Evolutionary conservation across 2,888 invertebrate species (phyloP).

Genomic region (Stratiomys singularior): DNA sequence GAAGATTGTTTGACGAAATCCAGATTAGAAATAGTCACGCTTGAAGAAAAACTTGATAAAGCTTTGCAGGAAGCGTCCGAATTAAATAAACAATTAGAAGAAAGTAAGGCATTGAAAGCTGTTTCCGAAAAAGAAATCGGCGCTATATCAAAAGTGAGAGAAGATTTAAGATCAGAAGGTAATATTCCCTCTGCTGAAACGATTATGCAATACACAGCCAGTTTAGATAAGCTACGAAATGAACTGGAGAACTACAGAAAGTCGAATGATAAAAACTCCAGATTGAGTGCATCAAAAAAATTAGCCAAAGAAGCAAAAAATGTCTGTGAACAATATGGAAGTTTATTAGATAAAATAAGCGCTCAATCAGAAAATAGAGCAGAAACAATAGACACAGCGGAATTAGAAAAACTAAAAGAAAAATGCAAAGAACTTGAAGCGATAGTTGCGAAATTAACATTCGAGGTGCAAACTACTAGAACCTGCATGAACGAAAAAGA

Average conservation of each 20-base stretch:
- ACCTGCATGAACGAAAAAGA: constrained; percentile 64
- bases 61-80: constrained; percentile 29
- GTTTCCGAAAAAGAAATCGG: constrained; percentile 51
- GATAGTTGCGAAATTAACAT: constrained; percentile 49
- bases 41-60: constrained; percentile 51
- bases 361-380: background rate
- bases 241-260: constrained; percentile 64
- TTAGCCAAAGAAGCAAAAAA: constrained; percentile 64
- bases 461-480: too few species aligned
- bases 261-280: constrained; percentile 62
- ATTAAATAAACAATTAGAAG: constrained; percentile 55
- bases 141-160: constrained; percentile 28
- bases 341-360: constrained; percentile 58
- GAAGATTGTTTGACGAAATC: constrained; percentile 66
- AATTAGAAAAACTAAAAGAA: constrained; percentile 55
- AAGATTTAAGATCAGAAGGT: constrained; percentile 57
- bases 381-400: constrained; percentile 5
- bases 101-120: constrained; percentile 44
- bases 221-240: constrained; percentile 59
- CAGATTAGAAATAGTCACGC: constrained; percentile 65
- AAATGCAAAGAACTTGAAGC: constrained; percentile 64
- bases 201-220: constrained; percentile 58
- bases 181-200: background rate
- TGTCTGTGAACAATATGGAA: constrained; percentile 59
- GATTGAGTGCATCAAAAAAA: constrained; percentile 62